Percentiles rank a stretch among this genome's conserved stretches.
Conservation (phyloP, 1,140 invertebrate species). For the Lasaia peninsularis region DNA sequence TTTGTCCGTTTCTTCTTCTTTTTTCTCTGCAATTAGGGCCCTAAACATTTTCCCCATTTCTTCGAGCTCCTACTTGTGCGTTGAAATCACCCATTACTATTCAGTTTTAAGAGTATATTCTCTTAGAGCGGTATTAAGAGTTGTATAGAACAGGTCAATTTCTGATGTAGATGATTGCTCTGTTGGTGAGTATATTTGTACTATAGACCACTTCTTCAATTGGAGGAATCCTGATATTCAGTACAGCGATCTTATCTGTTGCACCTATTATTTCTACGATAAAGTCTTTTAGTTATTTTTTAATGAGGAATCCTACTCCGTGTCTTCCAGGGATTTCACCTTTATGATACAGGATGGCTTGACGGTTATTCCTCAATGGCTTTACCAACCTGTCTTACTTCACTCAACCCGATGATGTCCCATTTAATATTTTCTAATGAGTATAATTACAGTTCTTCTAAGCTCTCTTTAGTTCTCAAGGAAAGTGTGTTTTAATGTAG, state of each 20-base stretch:
- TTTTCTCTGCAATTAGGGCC: slow-evolving; percentile 20
- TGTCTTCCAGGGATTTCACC: slow-evolving; percentile 1
- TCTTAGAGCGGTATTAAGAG: neutral
- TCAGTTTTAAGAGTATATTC: slow-evolving; percentile 17
- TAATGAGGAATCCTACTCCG: slow-evolving; percentile 14
- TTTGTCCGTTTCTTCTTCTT: slow-evolving; percentile 19
- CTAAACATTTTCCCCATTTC: slow-evolving; percentile 16
- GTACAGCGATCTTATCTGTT: slow-evolving; percentile 8
- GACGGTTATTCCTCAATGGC: slow-evolving; percentile 13
- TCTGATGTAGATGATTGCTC: neutral
- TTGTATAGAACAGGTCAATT: slow-evolving; percentile 12
- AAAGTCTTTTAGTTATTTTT: slow-evolving; percentile 2
- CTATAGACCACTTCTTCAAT: slow-evolving; percentile 9
- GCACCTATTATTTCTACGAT: slow-evolving; percentile 1
- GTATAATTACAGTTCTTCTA: slow-evolving; percentile 11
- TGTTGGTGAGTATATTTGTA: slow-evolving; percentile 8
- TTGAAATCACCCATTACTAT: slow-evolving; percentile 23
- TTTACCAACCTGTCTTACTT: slow-evolving; percentile 19
- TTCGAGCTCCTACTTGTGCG: slow-evolving; percentile 17
- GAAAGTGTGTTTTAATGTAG: slow-evolving; percentile 14
- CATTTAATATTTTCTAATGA: slow-evolving; percentile 1
- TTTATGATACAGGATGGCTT: slow-evolving; percentile 9
- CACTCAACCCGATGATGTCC: slow-evolving; percentile 16
- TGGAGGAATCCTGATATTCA: slow-evolving; percentile 1
- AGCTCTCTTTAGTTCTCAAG: slow-evolving; percentile 17